Evolutionary conservation across 2,888 invertebrate species (phyloP).

Genomic region (Zhuqinia jingwanae): DNA sequence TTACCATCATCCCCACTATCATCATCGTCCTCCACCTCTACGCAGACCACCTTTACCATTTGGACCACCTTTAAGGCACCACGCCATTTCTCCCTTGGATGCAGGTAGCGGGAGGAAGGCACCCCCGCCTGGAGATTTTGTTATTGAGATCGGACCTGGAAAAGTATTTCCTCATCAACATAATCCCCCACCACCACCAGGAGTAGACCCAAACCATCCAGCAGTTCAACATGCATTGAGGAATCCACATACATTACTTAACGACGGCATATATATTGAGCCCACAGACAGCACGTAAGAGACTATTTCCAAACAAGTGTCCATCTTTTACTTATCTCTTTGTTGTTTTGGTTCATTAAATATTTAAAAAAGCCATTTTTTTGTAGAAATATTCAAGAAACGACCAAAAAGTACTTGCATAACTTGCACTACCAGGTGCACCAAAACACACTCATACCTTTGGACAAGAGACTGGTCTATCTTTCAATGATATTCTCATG

Average conservation of each 20-base stretch:
- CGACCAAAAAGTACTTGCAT: constrained; percentile 56
- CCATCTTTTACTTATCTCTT: too few species aligned
- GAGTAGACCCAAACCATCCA: constrained; percentile 63
- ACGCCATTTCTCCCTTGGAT: constrained; percentile 15
- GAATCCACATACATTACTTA: constrained; percentile 51
- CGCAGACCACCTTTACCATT: constrained; percentile 15
- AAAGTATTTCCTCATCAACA: neutral
- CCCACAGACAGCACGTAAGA: constrained; percentile 57
- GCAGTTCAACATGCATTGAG: constrained; percentile 62
- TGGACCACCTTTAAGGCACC: neutral
- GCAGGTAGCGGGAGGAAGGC: constrained; percentile 58
- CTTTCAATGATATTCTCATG: constrained; percentile 75
- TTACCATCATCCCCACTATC: constrained; percentile 20
- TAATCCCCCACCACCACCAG: constrained; percentile 60
- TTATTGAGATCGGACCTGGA: constrained; percentile 19
- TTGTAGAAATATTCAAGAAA: constrained; percentile 38
- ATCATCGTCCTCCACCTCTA: constrained; percentile 22
- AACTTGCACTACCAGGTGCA: constrained; percentile 55
- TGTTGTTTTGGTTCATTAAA: neutral
- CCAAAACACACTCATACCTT: constrained; percentile 49
- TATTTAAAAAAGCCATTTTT: too few species aligned
- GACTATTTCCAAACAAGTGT: neutral
- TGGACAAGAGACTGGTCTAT: constrained; percentile 76
- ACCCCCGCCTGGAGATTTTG: constrained; percentile 3
- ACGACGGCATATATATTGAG: constrained; percentile 47